phyloP scores from a whole-genome alignment of 1,140 invertebrate genomes.

The Sesamia nonagrioides region DNA sequence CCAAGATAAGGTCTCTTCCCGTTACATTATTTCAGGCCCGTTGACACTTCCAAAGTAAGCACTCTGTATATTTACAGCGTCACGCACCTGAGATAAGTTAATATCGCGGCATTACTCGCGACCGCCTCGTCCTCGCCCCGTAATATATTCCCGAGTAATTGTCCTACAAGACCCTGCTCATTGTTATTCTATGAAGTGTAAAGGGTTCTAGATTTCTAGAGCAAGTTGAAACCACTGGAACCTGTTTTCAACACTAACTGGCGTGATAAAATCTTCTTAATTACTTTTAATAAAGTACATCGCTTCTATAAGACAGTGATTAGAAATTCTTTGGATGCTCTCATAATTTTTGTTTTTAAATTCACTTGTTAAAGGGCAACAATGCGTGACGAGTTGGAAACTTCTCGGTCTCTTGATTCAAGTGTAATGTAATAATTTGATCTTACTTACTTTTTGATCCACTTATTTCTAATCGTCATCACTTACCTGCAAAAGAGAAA shows the following conservation, averaged over 20 bases:
- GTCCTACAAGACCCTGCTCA: conserved; percentile 65
- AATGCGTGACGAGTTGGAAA: conserved; percentile 41
- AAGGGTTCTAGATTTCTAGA: conserved; percentile 75
- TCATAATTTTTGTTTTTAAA: conserved; percentile 50
- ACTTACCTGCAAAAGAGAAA: conserved; percentile 61
- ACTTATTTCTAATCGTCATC: conserved; percentile 11
- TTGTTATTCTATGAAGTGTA: conserved; percentile 77
- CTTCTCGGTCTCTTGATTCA: conserved; percentile 2
- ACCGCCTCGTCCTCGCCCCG: conserved; percentile 42
- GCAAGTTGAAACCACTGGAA: conserved; percentile 63
- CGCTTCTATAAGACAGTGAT: conserved; percentile 46
- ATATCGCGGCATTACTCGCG: conserved; percentile 66
- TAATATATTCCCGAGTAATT: conserved; percentile 72
- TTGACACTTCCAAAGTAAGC: conserved; percentile 51
- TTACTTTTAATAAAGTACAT: conserved; percentile 56
- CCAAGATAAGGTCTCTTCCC: conserved; percentile 48
- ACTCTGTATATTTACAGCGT: conserved; percentile 61
- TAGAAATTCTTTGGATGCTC: conserved; percentile 56
- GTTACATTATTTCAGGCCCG: conserved; percentile 51
- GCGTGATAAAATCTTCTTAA: conserved; percentile 68
- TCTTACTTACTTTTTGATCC: conserved; percentile 33
- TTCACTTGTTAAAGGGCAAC: conserved; percentile 43
- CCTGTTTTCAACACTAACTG: conserved; percentile 62
- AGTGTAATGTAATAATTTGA: conserved; percentile 29
- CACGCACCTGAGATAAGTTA: conserved; percentile 72